Conservation (phyloP, 2,797 vertebrate species). For the Bradypodion ventrale region DNA sequence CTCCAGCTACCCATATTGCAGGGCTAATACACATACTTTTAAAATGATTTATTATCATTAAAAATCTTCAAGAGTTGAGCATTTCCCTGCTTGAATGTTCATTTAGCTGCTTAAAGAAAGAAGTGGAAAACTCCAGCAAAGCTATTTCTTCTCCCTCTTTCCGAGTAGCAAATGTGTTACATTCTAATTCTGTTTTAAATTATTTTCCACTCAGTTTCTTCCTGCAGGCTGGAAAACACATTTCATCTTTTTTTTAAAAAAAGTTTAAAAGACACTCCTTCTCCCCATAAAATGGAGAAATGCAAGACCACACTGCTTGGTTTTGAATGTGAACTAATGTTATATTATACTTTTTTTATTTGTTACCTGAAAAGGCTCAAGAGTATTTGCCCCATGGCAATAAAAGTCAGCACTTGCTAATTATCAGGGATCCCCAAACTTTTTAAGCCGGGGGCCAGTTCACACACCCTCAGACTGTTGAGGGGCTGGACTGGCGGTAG, state of each 20-base stretch:
- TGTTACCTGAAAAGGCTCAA: not conserved
- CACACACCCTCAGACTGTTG: no score
- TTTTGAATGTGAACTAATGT: not conserved
- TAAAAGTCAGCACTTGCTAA: not conserved
- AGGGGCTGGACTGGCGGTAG: no score
- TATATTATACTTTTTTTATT: not conserved
- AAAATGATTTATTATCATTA: not conserved
- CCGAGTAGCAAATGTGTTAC: not conserved
- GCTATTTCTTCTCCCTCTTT: not conserved
- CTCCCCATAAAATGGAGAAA: not conserved
- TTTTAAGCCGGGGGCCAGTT: no score
- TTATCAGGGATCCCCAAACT: no score
- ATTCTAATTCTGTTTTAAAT: not conserved
- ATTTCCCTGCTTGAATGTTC: not conserved
- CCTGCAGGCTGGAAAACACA: not conserved
- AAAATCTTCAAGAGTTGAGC: not conserved
- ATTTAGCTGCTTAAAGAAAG: not conserved
- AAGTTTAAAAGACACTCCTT: not conserved
- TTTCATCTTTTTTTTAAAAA: not conserved
- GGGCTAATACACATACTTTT: not conserved
- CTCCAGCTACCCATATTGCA: not conserved
- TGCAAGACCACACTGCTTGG: not conserved
- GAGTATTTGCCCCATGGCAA: not conserved
- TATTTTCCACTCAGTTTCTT: not conserved
- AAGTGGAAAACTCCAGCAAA: not conserved